Evolutionary conservation across 2,888 invertebrate genomes (phyloP), one percentile per base, ranked within the genome.

Genomic region (Polymixis lichenea): DNA sequence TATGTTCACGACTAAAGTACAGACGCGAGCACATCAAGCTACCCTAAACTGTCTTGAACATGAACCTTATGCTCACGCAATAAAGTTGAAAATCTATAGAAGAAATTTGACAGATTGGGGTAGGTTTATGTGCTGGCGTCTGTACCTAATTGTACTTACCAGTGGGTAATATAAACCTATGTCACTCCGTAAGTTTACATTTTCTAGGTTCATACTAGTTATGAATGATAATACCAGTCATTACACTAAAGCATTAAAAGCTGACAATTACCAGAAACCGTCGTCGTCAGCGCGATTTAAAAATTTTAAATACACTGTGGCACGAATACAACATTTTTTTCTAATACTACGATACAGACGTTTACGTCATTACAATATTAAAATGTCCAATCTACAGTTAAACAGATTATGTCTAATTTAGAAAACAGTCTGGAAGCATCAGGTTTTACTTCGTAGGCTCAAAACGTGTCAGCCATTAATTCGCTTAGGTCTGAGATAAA

Each of bases 401-500:
- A 38, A 51, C 15, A 62, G 7, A 72, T 51, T n/a, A 62, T 61
- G 28, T 58, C 5, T 66, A 22, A 56, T 71, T 68, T 49, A 72
- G 46, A 67, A 67, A 55, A 68, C 72, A 80, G 72, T 79, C 80
- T 72, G 73, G 32, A 79, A 79, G 56, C 43, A 65, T 61, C 19
- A n/a, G 65, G 11, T 46, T 69, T 32, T 69, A 78, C n/a, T 19
- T 17, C 6, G 43, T 19, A 62, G 22, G 56, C 19, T 53, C 3
- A 49, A 58, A 75, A 77, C 9, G 2, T 25, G 38, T 60, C 51
- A 69, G 65, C 46, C 46, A 65, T 69, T 19, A 51, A 56, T 56
- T 65, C 49, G 32, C 0, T 25, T 38, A 53, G 53, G 67, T 5
- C 17, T 7, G n/a, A 32, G 17, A 38, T 67, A 53, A 4, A 38